Conservation (phyloP, 2,888 invertebrate genomes). For the Microctonus hyperodae region DNA sequence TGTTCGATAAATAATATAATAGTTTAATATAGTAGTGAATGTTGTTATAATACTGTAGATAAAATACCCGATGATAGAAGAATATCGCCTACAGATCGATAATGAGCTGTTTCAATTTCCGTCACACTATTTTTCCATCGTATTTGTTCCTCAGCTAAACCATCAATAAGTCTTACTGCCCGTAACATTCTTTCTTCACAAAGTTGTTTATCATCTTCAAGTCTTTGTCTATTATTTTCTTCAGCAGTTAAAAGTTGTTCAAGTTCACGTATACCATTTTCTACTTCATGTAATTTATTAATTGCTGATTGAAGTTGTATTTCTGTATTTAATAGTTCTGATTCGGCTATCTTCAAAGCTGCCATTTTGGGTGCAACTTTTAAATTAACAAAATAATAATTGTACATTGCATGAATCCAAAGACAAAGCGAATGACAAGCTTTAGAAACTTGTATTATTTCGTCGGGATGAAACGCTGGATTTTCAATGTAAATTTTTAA, state of each 20-base stretch:
- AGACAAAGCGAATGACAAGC: constrained; percentile 84
- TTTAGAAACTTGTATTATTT: constrained; percentile 78
- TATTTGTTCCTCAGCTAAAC: constrained; percentile 74
- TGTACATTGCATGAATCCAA: constrained; percentile 93
- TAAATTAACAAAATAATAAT: constrained; percentile 87
- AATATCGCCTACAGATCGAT: constrained; percentile 76
- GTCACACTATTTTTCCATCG: constrained; percentile 77
- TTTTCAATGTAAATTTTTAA: constrained; percentile 80
- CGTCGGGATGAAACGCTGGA: constrained; percentile 81
- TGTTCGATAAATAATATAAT: too few species aligned
- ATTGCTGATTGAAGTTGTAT: constrained; percentile 74
- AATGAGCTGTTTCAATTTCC: constrained; percentile 66
- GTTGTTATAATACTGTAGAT: too few species aligned
- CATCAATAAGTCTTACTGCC: constrained; percentile 74
- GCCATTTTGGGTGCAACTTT: constrained; percentile 89
- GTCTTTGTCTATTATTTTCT: constrained; percentile 73
- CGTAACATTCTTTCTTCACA: constrained; percentile 81
- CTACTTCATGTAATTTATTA: constrained; percentile 77
- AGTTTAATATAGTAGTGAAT: too few species aligned
- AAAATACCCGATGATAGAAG: constrained; percentile 70
- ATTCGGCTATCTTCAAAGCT: constrained; percentile 76
- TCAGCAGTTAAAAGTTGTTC: constrained; percentile 76
- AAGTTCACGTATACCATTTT: constrained; percentile 79
- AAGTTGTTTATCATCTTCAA: constrained; percentile 78
- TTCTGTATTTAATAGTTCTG: constrained; percentile 73